Evolutionary conservation across 2,113 vertebrate genomes (phyloP).

Genomic region (Equus quagga): DNA sequence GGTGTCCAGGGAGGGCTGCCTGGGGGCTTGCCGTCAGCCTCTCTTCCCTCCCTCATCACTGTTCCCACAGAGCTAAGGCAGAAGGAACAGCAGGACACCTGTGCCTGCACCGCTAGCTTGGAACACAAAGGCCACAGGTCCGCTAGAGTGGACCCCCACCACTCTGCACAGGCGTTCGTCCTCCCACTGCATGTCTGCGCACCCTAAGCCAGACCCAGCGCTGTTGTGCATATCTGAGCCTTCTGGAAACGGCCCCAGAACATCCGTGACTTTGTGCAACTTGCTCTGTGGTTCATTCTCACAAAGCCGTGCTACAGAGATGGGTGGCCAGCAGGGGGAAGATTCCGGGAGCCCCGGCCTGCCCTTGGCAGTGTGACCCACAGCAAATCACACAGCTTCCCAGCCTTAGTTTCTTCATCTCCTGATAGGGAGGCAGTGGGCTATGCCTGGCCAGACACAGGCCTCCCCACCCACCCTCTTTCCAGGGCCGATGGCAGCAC

Average conservation of each 20-base stretch:
- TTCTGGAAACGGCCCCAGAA: neutral
- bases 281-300: neutral
- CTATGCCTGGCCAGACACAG: rapidly evolving
- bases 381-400: neutral
- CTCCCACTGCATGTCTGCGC: rapidly evolving
- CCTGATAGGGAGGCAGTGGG: neutral
- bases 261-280: neutral
- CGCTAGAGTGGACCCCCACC: neutral
- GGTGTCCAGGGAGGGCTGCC: too few relatives aligned
- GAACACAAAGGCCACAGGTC: neutral
- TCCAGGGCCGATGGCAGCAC: neutral
- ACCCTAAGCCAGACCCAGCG: rapidly evolving
- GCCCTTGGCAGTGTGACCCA: rapidly evolving
- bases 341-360: neutral
- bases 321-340: too few relatives aligned
- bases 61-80: neutral
- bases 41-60: neutral
- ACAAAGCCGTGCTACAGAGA: neutral
- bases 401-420: neutral
- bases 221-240: neutral
- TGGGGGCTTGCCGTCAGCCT: neutral
- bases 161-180: neutral
- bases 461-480: neutral
- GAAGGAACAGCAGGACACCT: rapidly evolving
- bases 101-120: too few relatives aligned